phyloP scores from a whole-genome alignment of 2,113 vertebrate species.

The Labeo catla region DNA sequence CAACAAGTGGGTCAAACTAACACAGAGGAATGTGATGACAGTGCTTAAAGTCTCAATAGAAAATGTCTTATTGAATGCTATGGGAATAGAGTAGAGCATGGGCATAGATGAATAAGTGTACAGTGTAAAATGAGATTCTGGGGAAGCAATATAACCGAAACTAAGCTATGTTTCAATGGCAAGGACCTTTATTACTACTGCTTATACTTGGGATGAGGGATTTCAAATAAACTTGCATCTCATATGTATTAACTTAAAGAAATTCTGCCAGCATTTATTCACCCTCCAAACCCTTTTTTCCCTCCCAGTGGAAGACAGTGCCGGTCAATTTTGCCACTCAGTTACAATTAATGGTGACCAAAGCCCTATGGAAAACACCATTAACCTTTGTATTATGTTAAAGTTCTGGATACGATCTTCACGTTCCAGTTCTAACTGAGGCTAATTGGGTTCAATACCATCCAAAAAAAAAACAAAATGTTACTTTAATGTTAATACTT shows the following conservation, averaged over 20 bases:
- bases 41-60: neutral
- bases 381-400: no score
- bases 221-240: neutral
- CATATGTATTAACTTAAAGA: neutral
- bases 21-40: constrained; percentile 10
- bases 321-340: no score
- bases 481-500: no score
- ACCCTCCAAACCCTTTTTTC: neutral
- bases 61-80: neutral
- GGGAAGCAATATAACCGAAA: neutral
- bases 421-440: no score
- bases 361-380: no score
- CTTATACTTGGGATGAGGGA: neutral
- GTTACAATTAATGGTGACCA: no score
- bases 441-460: no score
- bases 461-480: no score
- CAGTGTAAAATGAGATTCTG: neutral
- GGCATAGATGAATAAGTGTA: neutral
- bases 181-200: neutral
- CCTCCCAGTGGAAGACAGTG: no score
- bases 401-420: no score
- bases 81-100: neutral
- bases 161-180: neutral
- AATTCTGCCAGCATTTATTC: neutral
- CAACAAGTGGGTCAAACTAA: constrained; percentile 59